Evolutionary conservation across 1,140 invertebrate genomes (phyloP).

Genomic region (Hyphantria cunea): DNA sequence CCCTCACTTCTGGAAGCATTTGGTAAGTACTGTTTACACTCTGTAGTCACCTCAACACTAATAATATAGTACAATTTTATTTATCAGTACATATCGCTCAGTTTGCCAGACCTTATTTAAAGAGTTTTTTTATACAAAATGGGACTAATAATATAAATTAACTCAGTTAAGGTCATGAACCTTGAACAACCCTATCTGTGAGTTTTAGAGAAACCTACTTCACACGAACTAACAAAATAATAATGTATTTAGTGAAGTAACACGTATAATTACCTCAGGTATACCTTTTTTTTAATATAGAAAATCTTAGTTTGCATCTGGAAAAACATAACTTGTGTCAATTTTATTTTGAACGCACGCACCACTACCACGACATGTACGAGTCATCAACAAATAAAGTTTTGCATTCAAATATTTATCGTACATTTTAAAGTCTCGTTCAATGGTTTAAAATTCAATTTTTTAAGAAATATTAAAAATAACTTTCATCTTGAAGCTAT

Average conservation of each 20-base stretch:
- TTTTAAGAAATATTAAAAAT: constrained; percentile 74
- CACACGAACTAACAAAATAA: constrained; percentile 19
- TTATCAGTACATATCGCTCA: constrained; percentile 8
- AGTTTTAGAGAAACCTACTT: constrained; percentile 11
- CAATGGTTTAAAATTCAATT: constrained; percentile 46
- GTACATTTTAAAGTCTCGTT: constrained; percentile 50
- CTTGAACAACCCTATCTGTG: constrained; percentile 38
- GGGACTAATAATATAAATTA: constrained; percentile 39
- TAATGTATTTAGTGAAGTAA: constrained; percentile 15
- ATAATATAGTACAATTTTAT: constrained; percentile 5
- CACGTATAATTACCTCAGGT: constrained; percentile 57
- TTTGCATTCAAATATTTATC: constrained; percentile 40
- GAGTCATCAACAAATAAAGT: constrained; percentile 45
- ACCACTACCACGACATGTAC: constrained; percentile 46
- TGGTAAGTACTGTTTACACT: constrained; percentile 8
- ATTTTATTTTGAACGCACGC: constrained; percentile 50
- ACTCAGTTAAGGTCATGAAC: constrained; percentile 46
- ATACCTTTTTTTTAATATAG: constrained; percentile 72
- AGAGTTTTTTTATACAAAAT: constrained; percentile 30
- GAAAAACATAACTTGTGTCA: constrained; percentile 77
- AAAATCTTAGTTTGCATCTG: constrained; percentile 71
- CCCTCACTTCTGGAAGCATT: constrained; percentile 59
- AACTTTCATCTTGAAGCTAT: constrained; percentile 78
- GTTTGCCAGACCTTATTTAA: constrained; percentile 1
- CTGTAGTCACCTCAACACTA: background rate